Conservation (phyloP, 2,888 invertebrate species). For the Pyralis farinalis region DNA sequence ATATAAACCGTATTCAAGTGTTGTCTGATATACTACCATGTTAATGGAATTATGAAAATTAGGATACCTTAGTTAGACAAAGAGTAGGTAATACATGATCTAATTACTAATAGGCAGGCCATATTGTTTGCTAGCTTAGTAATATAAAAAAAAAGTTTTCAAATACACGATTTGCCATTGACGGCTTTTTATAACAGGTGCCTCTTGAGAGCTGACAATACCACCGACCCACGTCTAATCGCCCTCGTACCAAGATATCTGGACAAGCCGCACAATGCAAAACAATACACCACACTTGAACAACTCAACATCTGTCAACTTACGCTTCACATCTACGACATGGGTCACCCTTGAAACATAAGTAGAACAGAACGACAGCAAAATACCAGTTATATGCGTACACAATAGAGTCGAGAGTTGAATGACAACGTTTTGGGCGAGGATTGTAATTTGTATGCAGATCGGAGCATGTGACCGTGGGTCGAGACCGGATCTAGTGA, state of each 20-base stretch:
- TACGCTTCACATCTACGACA: slow-evolving; percentile 27
- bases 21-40: too few species aligned
- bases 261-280: slow-evolving; percentile 17
- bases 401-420: background rate
- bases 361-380: background rate
- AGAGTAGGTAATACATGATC: too few species aligned
- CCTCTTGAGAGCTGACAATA: background rate
- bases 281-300: slow-evolving; percentile 23
- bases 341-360: slow-evolving; percentile 17
- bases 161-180: too few species aligned
- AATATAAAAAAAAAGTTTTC: too few species aligned
- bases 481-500: slow-evolving; percentile 28
- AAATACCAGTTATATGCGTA: background rate
- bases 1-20: too few species aligned
- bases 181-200: too few species aligned
- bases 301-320: slow-evolving; percentile 17
- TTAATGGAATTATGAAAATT: too few species aligned
- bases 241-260: background rate
- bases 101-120: too few species aligned
- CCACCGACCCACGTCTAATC: background rate
- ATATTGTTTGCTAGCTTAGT: too few species aligned
- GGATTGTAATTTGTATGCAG: slow-evolving; percentile 39
- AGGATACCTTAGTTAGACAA: too few species aligned
- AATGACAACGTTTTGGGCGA: background rate
- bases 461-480: slow-evolving; percentile 37